These are phyloP conservation scores for Channa striata DNA, from an alignment of 2,797 vertebrate genomes.

Conservation along the genomic window DNA sequence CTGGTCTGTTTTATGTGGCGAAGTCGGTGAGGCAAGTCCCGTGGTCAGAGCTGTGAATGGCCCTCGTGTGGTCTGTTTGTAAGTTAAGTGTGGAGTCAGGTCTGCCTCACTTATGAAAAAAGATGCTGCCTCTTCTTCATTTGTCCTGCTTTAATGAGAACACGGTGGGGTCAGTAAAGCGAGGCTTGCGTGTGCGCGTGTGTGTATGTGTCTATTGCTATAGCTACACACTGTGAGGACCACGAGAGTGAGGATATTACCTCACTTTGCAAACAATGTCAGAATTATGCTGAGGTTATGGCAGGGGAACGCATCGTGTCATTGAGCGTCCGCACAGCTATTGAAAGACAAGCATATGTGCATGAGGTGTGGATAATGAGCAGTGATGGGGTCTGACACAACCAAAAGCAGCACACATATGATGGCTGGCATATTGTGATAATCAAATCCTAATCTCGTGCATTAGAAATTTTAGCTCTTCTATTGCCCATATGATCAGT, in stretches of 20 bases:
- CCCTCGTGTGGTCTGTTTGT: slow-evolving; percentile 30
- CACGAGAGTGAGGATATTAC: neutral
- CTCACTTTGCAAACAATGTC: too few relatives aligned
- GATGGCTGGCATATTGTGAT: neutral
- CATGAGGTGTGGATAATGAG: slow-evolving; percentile 29
- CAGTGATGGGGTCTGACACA: slow-evolving; percentile 26
- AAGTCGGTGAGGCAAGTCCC: neutral
- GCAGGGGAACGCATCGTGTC: too few relatives aligned
- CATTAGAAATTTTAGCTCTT: slow-evolving; percentile 15
- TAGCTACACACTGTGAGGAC: neutral
- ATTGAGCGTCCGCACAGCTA: too few relatives aligned
- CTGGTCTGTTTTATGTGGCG: neutral
- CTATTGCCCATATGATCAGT: neutral
- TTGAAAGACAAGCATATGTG: slow-evolving; percentile 1
- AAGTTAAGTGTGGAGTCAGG: slow-evolving; percentile 33
- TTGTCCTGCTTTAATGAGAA: slow-evolving; percentile 61
- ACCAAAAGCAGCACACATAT: slow-evolving; percentile 36
- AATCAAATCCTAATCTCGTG: slow-evolving; percentile 12
- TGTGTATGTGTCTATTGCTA: slow-evolving; percentile 8
- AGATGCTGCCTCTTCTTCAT: slow-evolving; percentile 45
- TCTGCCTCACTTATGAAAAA: slow-evolving; percentile 17
- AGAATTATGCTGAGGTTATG: too few relatives aligned
- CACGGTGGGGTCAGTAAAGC: slow-evolving; percentile 10
- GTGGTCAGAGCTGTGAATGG: slow-evolving; percentile 13
- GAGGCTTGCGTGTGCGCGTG: slow-evolving; percentile 10